Conservation (phyloP, 2,113 vertebrate genomes). For the Cyrtonyx montezumae region DNA sequence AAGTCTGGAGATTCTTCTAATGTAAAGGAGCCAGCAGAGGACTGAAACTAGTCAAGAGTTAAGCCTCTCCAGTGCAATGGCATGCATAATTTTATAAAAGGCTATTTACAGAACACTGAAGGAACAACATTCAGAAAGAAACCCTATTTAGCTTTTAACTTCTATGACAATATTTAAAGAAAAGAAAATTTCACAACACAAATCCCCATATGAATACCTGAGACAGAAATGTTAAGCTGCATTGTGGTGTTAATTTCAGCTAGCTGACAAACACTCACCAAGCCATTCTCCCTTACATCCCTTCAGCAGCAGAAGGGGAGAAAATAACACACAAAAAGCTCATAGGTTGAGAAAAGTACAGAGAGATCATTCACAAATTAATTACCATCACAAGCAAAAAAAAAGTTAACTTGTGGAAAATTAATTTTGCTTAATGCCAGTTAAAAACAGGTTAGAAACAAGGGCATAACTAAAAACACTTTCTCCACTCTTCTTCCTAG, state of each 20-base stretch:
- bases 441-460: background rate
- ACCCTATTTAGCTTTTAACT: background rate
- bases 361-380: background rate
- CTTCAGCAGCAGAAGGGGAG: rapidly evolving
- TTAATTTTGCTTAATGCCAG: background rate
- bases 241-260: background rate
- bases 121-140: background rate
- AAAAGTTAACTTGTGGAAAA: background rate
- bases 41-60: background rate
- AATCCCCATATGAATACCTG: background rate
- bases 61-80: background rate
- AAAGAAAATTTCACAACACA: background rate
- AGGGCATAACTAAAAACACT: background rate
- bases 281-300: background rate
- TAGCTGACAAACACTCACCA: background rate
- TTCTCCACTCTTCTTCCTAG: background rate
- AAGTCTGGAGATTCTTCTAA: background rate
- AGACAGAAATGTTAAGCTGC: background rate
- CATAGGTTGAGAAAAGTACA: background rate
- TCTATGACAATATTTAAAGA: background rate
- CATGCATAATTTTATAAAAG: background rate
- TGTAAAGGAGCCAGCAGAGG: background rate
- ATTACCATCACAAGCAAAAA: background rate
- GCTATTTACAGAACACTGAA: background rate
- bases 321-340: background rate